A percentile compares a stretch with the other conserved stretches of the same genome.
These are phyloP conservation scores for Hemaris fuciformis DNA, from an alignment of 2,888 invertebrate species.

Conservation along the genomic window DNA sequence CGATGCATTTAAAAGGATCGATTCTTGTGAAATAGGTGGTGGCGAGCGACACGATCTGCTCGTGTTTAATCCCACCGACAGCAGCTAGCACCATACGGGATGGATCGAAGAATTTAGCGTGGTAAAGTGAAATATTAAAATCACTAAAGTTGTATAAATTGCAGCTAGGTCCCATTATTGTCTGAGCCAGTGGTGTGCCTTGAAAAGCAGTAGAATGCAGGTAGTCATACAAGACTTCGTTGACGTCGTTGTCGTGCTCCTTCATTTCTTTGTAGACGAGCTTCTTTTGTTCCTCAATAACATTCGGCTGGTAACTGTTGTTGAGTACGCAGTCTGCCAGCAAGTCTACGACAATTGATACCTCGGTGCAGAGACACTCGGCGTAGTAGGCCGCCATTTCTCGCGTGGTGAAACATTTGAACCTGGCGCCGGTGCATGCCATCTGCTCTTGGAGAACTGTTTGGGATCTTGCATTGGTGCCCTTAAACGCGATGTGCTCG, in stretches of 20 bases:
- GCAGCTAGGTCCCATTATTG: conserved; percentile 83
- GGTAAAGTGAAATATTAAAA: conserved; percentile 87
- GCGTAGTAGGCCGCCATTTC: conserved; percentile 98
- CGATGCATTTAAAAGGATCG: conserved; percentile 81
- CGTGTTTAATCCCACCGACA: conserved; percentile 94
- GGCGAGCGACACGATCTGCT: conserved; percentile 88
- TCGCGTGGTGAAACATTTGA: conserved; percentile 97
- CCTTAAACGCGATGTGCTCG: conserved; percentile 65
- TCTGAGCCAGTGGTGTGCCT: conserved; percentile 61
- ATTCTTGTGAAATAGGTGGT: conserved; percentile 84
- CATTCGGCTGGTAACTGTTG: conserved; percentile 67
- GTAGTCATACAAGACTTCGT: conserved; percentile 59
- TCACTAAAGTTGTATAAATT: conserved; percentile 84
- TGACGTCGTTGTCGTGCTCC: conserved; percentile 52
- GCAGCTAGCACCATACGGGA: conserved; percentile 95
- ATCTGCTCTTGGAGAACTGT: conserved; percentile 94
- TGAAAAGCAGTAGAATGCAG: conserved; percentile 70
- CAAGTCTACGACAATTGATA: conserved; percentile 93
- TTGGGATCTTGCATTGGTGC: conserved; percentile 90
- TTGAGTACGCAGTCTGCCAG: conserved; percentile 96
- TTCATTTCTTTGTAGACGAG: conserved; percentile 58
- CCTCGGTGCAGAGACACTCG: conserved; percentile 93
- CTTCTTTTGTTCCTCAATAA: conserved; percentile 58
- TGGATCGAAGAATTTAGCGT: conserved; percentile 92
- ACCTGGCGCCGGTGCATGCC: conserved; percentile 95